Evolutionary conservation across 2,888 invertebrate genomes (phyloP), one percentile per base, ranked within the genome.

Genomic region (Athripsodes cinereus): DNA sequence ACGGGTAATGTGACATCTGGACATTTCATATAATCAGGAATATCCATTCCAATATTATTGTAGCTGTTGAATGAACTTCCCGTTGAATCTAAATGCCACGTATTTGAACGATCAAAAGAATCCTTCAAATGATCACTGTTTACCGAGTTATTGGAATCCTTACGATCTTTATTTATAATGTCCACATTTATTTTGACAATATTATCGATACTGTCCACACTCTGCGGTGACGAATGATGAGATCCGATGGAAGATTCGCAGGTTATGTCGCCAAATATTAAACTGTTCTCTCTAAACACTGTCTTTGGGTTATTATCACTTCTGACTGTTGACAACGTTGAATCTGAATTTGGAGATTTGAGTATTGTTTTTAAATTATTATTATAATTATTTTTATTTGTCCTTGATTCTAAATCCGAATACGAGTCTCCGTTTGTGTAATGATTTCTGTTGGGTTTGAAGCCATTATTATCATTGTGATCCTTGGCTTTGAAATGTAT

Each of bases 251-350:
- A 54, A 10, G 61, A 59, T 46, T 56, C 63, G 19, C 61, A 52
- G 3, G 63, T 63, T 16, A 63, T 61, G n/a, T 63, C 63, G 8
- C 63, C 63, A 21, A 61, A 63, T 52, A 63, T 61, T 20, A 63
- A 46, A 49, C 61, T 63, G n/a, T 59, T 63, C 48, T 63, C 63
- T 47, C 61, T 53, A 21, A 60, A 63, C 3, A 62, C 59, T 20
- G 53, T 60, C 50, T 63, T 63, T n/a, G 59, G 55, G 52, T 58
- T 52, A 53, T 58, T 55, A 13, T 54, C 53, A 20, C 16, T 46
- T 47, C 59, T 62, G 13, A 13, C 22, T 16, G 21, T 60, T 31
- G 22, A 22, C 1, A 21, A 5, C 21, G 46, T 44, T 5, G 52
- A 19, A 18, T 60, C 57, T 3, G 11, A 20, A 10, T 47, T 50